Evolutionary conservation across 1,140 invertebrate genomes (phyloP).

Genomic region (Brachionus plicatilis): DNA sequence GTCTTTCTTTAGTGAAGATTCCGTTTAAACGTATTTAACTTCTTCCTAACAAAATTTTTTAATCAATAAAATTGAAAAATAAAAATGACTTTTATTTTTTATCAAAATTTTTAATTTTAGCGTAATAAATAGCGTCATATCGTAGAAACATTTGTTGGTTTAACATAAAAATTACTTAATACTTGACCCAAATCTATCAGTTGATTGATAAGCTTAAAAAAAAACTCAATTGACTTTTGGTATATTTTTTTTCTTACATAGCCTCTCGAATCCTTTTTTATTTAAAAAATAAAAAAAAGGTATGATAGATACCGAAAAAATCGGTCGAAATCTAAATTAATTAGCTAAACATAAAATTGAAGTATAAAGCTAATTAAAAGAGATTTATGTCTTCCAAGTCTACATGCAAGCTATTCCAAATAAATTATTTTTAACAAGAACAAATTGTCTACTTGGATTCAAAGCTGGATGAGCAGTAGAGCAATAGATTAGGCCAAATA

Average conservation of each 20-base stretch:
- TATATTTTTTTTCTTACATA: not conserved
- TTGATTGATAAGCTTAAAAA: not conserved
- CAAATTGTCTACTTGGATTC: not conserved
- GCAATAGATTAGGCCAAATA: not conserved
- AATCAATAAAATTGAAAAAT: too few relatives aligned
- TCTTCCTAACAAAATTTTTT: too few relatives aligned
- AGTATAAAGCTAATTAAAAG: slow-evolving; percentile 22
- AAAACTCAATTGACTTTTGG: not conserved
- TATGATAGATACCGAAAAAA: not conserved
- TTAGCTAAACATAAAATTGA: slow-evolving; percentile 18
- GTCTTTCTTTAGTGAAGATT: too few relatives aligned
- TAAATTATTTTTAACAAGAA: not conserved
- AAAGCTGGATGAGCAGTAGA: not conserved
- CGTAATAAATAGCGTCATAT: not conserved
- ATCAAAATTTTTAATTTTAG: not conserved
- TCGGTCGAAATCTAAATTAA: slow-evolving; percentile 14
- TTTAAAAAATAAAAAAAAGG: not conserved
- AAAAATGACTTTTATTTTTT: too few relatives aligned
- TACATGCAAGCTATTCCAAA: slow-evolving; percentile 20
- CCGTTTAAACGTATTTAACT: too few relatives aligned
- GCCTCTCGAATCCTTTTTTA: not conserved
- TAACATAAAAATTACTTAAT: not conserved
- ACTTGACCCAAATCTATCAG: not conserved
- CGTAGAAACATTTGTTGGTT: not conserved
- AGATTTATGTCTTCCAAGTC: slow-evolving; percentile 18